phyloP scores from a whole-genome alignment of 1,140 invertebrate genomes.

The Lethocerus indicus region DNA sequence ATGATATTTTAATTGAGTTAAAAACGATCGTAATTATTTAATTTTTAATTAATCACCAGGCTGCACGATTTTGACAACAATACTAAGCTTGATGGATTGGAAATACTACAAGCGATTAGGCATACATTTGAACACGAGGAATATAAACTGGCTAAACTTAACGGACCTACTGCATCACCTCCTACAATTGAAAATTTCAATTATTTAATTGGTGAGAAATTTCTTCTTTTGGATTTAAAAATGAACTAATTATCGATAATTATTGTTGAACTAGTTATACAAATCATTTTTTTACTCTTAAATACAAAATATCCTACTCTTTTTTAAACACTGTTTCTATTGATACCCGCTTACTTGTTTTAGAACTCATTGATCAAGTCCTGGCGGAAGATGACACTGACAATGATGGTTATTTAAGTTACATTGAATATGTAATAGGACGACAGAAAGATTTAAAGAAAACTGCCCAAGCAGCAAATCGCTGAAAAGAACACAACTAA shows the following conservation, averaged over 20 bases:
- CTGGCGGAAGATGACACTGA: constrained; percentile 59
- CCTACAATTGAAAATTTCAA: constrained; percentile 12
- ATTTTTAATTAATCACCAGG: too few relatives aligned
- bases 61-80: constrained; percentile 69
- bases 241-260: too few relatives aligned
- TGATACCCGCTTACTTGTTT: constrained; percentile 23
- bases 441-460: constrained; percentile 12
- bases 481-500: too few relatives aligned
- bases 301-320: too few relatives aligned
- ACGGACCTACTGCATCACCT: not conserved
- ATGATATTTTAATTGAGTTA: too few relatives aligned
- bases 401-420: constrained; percentile 65
- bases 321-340: too few relatives aligned
- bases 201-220: constrained; percentile 16
- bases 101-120: constrained; percentile 40
- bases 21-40: too few relatives aligned
- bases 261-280: too few relatives aligned
- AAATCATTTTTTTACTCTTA: too few relatives aligned
- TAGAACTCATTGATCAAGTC: constrained; percentile 64
- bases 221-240: too few relatives aligned
- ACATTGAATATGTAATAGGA: constrained; percentile 47
- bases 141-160: not conserved
- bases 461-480: too few relatives aligned
- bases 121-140: constrained; percentile 26
- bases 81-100: constrained; percentile 59